A percentile compares a stretch with the other conserved stretches of the same genome.
phyloP scores from a whole-genome alignment of 1,140 invertebrate species.

The Stratiolaelaps scimitus region DNA sequence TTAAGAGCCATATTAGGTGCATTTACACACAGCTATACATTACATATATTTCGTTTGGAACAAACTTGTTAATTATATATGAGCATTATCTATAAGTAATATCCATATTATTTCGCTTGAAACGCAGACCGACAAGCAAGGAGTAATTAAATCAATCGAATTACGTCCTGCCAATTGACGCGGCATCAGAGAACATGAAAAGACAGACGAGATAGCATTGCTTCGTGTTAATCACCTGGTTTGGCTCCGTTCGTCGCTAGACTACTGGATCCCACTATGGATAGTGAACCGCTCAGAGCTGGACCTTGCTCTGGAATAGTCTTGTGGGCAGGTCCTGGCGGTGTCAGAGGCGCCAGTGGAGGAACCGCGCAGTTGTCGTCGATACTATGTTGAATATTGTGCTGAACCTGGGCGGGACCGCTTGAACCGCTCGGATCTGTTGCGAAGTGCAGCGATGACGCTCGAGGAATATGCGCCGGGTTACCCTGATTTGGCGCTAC shows the following conservation, averaged over 20 bases:
- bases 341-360: background rate
- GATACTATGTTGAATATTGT: slow-evolving; percentile 19
- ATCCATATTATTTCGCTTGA: slow-evolving; percentile 32
- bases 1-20: too few relatives aligned
- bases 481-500: background rate
- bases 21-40: too few relatives aligned
- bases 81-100: slow-evolving; percentile 32
- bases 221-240: too few relatives aligned
- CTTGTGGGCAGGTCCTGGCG: background rate
- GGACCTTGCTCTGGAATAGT: too few relatives aligned
- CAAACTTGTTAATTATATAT: background rate
- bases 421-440: background rate
- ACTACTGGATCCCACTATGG: too few relatives aligned
- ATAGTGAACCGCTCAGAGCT: too few relatives aligned
- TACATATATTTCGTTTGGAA: too few relatives aligned
- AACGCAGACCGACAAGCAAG: background rate
- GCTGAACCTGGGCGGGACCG: background rate
- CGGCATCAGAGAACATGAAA: too few relatives aligned
- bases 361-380: slow-evolving; percentile 25
- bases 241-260: too few relatives aligned
- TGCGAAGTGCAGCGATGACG: background rate
- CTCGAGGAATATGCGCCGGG: background rate
- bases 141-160: too few relatives aligned
- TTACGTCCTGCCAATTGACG: too few relatives aligned
- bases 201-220: too few relatives aligned